Evolutionary conservation across 2,797 vertebrate genomes (phyloP), one percentile per base, ranked within the genome.

Genomic region (Acipenser transmontanus): DNA sequence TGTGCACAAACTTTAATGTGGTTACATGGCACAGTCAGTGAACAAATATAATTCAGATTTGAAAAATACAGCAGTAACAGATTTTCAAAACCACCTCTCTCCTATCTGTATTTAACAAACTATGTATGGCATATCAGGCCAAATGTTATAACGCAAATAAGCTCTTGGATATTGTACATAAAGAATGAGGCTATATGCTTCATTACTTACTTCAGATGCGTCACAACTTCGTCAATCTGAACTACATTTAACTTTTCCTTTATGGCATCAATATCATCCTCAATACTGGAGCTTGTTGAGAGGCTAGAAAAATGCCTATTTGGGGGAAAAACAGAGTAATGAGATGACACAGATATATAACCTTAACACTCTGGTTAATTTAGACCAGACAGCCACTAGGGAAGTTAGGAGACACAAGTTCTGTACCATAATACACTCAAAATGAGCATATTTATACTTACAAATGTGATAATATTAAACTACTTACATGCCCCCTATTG

Each of bases 161-260:
- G 17, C 12, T 54, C 63, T n/a, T 34, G 49, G 13, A 34, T 34
- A 7, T 13, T 49, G 34, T 8, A 17, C 49, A 49, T 47, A 48
- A n/a, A 1, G 11, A 8, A 34, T 17, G 9, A 9, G 56, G 13
- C 48, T 14, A 6, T 10, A 47, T 59, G n/a, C 20, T 17, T 5
- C 7, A 6, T 14, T 11, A 78, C 84, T 88, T 69, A 95, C 94
- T 77, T 83, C 54, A 95, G 85, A 60, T 78, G 86, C 7, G 72
- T 50, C 52, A 87, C 85, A 49, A 93, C 88, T 68, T 86, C 78
- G 59, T 93, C 85, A 66, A 94, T 90, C 76, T 81, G 71, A 48
- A 65, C 76, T 65, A 89, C 52, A 9, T 89, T 92, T 71, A 96
- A 77, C 48, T 88, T 86, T 71, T 89, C 81, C 70, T 76, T 91